A percentile compares a stretch with the other conserved stretches of the same genome.
phyloP scores from a whole-genome alignment of 2,113 vertebrate species.

The Mugil cephalus region DNA sequence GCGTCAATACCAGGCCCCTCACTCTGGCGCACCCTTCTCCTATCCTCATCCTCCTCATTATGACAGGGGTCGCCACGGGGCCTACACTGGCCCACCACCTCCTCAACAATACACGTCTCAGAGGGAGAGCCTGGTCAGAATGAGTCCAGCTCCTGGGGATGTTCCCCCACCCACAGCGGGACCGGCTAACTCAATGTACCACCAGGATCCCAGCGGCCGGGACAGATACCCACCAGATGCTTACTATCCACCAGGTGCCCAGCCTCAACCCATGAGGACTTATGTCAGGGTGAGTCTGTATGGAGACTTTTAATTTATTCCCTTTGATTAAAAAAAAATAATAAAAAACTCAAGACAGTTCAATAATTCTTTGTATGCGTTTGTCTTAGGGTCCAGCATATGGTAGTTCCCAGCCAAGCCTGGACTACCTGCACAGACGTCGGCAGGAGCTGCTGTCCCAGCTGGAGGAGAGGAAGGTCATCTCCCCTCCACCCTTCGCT shows the following conservation, averaged over 20 bases:
- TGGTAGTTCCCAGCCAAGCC: constrained; percentile 87
- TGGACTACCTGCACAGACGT: constrained; percentile 94
- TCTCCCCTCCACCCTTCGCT: constrained; percentile 96
- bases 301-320: no score
- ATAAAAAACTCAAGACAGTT: not conserved
- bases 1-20: constrained; percentile 86
- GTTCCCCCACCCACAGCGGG: constrained; percentile 83
- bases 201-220: constrained; percentile 86
- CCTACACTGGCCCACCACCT: constrained; percentile 87
- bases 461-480: constrained; percentile 95
- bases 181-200: constrained; percentile 87
- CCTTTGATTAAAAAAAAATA: no score
- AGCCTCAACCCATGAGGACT: constrained; percentile 88
- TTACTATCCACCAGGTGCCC: constrained; percentile 89
- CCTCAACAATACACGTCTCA: constrained; percentile 87
- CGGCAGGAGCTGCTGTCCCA: constrained; percentile 97
- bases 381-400: constrained; percentile 72
- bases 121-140: constrained; percentile 91
- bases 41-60: constrained; percentile 91
- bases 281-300: constrained; percentile 88
- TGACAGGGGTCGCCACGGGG: constrained; percentile 85
- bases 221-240: constrained; percentile 90
- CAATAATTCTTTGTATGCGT: constrained; percentile 16
- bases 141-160: constrained; percentile 92
- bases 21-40: constrained; percentile 89